phyloP scores from a whole-genome alignment of 2,888 invertebrate species.

The Mimas tiliae region DNA sequence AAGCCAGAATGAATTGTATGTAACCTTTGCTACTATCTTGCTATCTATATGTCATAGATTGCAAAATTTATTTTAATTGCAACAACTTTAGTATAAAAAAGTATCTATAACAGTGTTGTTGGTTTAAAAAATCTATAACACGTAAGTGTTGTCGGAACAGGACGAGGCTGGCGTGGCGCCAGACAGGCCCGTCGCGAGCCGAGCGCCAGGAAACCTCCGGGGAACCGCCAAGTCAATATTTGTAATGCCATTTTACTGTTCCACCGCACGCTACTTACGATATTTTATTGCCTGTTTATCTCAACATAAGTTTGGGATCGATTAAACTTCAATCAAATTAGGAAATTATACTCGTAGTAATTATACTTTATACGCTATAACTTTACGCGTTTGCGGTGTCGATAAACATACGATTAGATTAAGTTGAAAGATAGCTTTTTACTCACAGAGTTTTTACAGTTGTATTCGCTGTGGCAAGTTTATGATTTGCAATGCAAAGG shows the following conservation, averaged over 20 bases:
- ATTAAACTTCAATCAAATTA: slow-evolving; percentile 26
- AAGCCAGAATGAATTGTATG: too few species aligned
- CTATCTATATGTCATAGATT: too few species aligned
- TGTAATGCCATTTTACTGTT: slow-evolving; percentile 74
- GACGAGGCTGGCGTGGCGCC: slow-evolving; percentile 40
- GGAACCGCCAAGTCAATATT: slow-evolving; percentile 74
- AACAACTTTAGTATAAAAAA: slow-evolving; percentile 4
- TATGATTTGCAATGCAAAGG: too few species aligned
- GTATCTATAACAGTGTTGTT: slow-evolving; percentile 25
- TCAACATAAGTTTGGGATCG: slow-evolving; percentile 30
- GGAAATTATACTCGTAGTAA: slow-evolving; percentile 5
- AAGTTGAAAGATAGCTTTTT: too few species aligned
- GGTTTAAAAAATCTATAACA: slow-evolving; percentile 21
- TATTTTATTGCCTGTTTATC: slow-evolving; percentile 61
- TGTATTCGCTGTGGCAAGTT: too few species aligned
- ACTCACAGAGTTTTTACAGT: too few species aligned
- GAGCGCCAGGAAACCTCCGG: slow-evolving; percentile 50
- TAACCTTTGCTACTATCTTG: too few species aligned
- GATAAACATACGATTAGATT: background rate
- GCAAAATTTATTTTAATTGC: too few species aligned
- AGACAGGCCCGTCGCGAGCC: slow-evolving; percentile 38
- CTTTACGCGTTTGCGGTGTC: background rate
- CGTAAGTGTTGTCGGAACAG: slow-evolving; percentile 23
- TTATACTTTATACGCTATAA: slow-evolving; percentile 13
- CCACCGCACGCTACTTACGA: slow-evolving; percentile 52